These are phyloP conservation scores for Micrastur ruficollis DNA, from an alignment of 2,797 vertebrate species.

Conservation along the genomic window DNA sequence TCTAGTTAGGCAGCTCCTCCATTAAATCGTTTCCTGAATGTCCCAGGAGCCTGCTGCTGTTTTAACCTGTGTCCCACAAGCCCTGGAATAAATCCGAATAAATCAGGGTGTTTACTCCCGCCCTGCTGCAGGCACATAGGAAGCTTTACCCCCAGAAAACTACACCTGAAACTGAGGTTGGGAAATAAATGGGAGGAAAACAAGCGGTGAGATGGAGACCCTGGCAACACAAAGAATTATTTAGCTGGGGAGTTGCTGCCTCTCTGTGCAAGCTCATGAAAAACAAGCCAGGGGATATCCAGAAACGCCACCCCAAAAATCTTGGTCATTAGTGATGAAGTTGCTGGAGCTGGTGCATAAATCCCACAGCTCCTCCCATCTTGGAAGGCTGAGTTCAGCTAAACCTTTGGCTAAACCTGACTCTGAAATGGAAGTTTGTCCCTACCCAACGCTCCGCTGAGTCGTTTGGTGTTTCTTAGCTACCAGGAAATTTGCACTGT, in stretches of 20 bases:
- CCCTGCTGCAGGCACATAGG: not conserved
- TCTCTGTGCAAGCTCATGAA: not conserved
- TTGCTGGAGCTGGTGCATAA: not conserved
- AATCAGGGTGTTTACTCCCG: not conserved
- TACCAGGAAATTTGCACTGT: not conserved
- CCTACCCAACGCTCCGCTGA: rapidly evolving
- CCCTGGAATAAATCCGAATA: not conserved
- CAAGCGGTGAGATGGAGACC: not conserved
- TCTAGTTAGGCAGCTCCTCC: not conserved
- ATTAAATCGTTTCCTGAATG: not conserved
- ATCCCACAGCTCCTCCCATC: not conserved
- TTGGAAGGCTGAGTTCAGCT: not conserved
- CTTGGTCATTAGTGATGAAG: not conserved
- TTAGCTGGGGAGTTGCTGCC: not conserved
- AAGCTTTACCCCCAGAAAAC: not conserved
- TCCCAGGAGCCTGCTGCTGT: not conserved
- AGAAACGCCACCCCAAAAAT: not conserved
- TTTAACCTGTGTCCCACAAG: not conserved
- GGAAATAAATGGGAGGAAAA: not conserved
- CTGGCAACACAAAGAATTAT: not conserved
- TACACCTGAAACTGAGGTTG: not conserved
- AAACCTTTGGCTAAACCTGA: not conserved
- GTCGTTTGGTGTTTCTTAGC: not conserved
- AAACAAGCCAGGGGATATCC: not conserved
- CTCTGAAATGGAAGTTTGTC: not conserved